A percentile compares a stretch with the other conserved stretches of the same genome.
Conservation (phyloP, 2,113 vertebrate genomes). For the Henicopernis longicauda region DNA sequence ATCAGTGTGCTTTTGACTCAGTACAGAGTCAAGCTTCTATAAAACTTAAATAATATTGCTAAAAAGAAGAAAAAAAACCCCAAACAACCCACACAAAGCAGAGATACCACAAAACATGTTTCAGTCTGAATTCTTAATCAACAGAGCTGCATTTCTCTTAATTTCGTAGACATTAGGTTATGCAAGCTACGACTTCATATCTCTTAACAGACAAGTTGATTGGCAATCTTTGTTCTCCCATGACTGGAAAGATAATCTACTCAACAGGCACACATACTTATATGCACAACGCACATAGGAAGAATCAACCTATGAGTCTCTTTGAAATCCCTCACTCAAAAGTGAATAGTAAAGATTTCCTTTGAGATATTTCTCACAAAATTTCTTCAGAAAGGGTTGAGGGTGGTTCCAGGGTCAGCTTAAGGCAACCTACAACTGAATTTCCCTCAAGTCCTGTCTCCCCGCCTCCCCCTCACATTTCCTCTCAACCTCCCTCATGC, state of each 20-base stretch:
- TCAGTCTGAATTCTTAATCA: neutral
- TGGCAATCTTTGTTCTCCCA: neutral
- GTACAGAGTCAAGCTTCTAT: neutral
- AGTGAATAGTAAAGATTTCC: neutral
- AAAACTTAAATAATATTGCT: neutral
- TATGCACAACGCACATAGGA: neutral
- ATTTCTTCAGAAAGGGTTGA: neutral
- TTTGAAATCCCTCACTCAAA: neutral
- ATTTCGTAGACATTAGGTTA: neutral
- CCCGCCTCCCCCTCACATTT: fast-evolving
- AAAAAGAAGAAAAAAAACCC: neutral
- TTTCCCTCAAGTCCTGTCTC: neutral
- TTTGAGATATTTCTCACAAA: neutral
- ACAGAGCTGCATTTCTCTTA: neutral
- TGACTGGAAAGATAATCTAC: neutral
- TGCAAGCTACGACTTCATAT: neutral
- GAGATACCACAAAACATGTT: neutral
- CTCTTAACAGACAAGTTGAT: neutral
- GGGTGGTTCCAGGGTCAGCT: neutral
- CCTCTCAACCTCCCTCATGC: neutral
- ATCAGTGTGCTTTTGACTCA: constrained; percentile 69
- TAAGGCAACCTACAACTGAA: neutral
- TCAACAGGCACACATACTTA: neutral
- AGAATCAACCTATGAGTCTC: fast-evolving
- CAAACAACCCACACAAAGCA: neutral